A percentile compares a stretch with the other conserved stretches of the same genome.
Evolutionary conservation across 2,888 invertebrate species (phyloP).

Genomic region (Microdon myrmicae): DNA sequence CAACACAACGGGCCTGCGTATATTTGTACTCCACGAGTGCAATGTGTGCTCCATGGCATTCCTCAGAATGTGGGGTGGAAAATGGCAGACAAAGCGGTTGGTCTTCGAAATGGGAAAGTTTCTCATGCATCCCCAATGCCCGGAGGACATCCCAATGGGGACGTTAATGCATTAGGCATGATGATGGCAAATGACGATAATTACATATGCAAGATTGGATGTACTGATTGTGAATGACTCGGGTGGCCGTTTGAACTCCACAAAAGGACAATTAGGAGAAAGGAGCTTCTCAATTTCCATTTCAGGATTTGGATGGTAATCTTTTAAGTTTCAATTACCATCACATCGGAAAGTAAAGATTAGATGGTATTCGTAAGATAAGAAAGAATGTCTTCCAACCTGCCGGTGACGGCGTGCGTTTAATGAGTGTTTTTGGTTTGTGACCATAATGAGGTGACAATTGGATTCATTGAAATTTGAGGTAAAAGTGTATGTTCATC

Average conservation of each 20-base stretch:
- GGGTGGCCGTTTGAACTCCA: conserved; percentile 2
- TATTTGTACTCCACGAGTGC: too few species aligned
- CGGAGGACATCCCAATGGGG: neutral
- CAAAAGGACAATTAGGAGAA: conserved; percentile 25
- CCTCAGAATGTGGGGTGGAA: neutral
- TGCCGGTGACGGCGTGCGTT: neutral
- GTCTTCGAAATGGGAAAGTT: conserved; percentile 38
- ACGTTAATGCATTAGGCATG: conserved; percentile 45
- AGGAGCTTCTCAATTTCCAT: conserved; percentile 1
- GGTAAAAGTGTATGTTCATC: neutral
- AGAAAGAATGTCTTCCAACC: neutral
- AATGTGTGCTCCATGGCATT: conserved; percentile 24
- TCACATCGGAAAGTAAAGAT: conserved; percentile 2
- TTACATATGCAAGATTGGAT: conserved; percentile 47
- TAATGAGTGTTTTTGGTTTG: conserved; percentile 4
- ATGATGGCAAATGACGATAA: conserved; percentile 51
- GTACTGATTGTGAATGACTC: conserved; percentile 24
- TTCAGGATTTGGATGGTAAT: conserved; percentile 19
- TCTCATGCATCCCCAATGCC: conserved; percentile 8
- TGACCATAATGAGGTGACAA: conserved; percentile 25
- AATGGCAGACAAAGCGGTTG: too few species aligned
- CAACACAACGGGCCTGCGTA: too few species aligned
- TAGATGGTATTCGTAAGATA: conserved; percentile 3
- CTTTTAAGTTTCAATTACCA: conserved; percentile 37
- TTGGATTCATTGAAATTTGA: conserved; percentile 3